Evolutionary conservation across 2,113 vertebrate species (phyloP).

Genomic region (Hirundichthys speculiger): DNA sequence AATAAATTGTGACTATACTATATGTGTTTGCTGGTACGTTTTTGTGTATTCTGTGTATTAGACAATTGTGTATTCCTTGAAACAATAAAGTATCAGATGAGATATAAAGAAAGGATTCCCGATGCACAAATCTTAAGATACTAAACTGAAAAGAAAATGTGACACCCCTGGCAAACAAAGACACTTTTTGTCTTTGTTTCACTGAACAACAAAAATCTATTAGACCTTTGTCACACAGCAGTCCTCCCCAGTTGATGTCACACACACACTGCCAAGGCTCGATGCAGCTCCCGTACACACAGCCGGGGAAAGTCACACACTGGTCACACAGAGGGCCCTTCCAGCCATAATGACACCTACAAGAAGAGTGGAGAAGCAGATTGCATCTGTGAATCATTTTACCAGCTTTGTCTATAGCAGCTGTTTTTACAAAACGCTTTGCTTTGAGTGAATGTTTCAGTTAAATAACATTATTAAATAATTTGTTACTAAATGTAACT

Average conservation of each 20-base stretch:
- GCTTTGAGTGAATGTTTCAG: too few species aligned
- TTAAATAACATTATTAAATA: not conserved
- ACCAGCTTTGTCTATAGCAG: too few species aligned
- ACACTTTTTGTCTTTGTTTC: not conserved
- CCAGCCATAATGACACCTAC: conserved; percentile 86
- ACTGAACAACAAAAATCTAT: conserved; percentile 11
- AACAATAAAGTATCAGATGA: not conserved
- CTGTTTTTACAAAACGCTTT: too few species aligned
- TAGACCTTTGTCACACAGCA: conserved; percentile 86
- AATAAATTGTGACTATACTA: too few species aligned
- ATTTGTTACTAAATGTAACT: not conserved
- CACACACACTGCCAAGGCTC: conserved; percentile 86
- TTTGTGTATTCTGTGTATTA: too few species aligned
- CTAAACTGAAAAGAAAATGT: not conserved
- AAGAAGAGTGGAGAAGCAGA: conserved; percentile 2
- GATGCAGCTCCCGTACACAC: conserved; percentile 82
- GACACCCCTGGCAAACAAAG: not conserved
- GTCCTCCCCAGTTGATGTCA: conserved; percentile 86
- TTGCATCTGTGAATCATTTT: too few species aligned
- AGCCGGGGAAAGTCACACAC: conserved; percentile 83
- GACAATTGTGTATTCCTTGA: not conserved
- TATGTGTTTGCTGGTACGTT: too few species aligned
- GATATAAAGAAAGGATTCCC: too few species aligned
- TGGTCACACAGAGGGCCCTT: conserved; percentile 79
- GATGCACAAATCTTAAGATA: too few species aligned